Conservation (phyloP, 2,797 vertebrate genomes). For the Sphenopsis melanotis region DNA sequence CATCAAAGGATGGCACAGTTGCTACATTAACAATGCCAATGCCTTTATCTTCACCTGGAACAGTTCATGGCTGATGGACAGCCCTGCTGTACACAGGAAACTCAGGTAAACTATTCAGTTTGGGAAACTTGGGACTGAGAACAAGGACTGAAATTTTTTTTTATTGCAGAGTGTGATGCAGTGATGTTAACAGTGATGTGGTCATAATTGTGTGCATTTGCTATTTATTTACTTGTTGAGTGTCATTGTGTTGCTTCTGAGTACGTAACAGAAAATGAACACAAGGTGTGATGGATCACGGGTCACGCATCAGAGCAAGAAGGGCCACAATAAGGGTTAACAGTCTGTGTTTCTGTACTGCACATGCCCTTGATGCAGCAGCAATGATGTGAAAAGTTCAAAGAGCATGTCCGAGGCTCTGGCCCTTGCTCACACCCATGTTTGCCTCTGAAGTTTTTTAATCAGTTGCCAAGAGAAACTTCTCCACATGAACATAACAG, state of each 20-base stretch:
- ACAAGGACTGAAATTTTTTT: background rate
- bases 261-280: accelerated
- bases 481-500: background rate
- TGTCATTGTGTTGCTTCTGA: background rate
- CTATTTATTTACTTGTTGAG: background rate
- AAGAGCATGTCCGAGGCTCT: background rate
- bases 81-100: background rate
- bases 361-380: background rate
- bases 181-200: background rate
- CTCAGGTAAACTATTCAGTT: background rate
- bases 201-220: background rate
- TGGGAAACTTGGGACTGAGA: background rate
- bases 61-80: background rate
- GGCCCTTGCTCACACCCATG: background rate
- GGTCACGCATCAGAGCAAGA: background rate
- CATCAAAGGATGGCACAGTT: background rate
- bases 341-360: background rate
- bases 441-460: background rate
- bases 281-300: background rate
- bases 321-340: background rate
- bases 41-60: background rate
- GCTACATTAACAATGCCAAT: accelerated
- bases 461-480: background rate
- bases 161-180: background rate
- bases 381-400: background rate